phyloP scores from a whole-genome alignment of 2,797 vertebrate genomes.

The Eospalax fontanierii region DNA sequence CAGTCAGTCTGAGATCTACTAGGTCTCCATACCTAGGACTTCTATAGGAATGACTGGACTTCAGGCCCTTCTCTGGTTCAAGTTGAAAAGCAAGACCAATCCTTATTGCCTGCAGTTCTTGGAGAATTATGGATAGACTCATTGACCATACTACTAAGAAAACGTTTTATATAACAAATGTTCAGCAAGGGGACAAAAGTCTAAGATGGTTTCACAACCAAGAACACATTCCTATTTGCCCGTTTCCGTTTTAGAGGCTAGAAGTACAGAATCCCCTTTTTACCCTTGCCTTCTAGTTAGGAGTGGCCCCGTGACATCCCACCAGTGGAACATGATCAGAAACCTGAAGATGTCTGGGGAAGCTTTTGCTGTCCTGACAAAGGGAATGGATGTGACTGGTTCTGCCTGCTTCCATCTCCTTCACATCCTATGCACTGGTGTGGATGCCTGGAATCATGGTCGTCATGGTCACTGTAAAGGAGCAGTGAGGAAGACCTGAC shows the following conservation, averaged over 20 bases:
- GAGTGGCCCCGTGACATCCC: not conserved
- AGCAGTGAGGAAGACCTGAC: not conserved
- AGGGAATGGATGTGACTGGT: not conserved
- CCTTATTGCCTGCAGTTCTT: not conserved
- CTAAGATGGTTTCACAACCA: not conserved
- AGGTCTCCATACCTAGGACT: not conserved
- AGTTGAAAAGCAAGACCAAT: conserved; percentile 14
- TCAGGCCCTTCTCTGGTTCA: not conserved
- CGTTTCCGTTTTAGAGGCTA: not conserved
- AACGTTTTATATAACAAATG: not conserved
- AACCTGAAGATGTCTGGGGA: not conserved
- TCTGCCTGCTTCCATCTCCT: not conserved
- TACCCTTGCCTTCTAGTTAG: not conserved
- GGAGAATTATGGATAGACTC: not conserved
- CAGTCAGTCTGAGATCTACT: not conserved
- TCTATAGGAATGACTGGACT: not conserved
- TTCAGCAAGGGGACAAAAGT: not conserved
- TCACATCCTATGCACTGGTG: not conserved
- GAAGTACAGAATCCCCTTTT: not conserved
- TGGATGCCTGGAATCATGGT: not conserved
- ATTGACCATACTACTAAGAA: not conserved
- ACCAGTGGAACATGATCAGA: not conserved
- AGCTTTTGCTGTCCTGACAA: not conserved
- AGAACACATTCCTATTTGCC: not conserved
- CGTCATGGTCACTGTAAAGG: not conserved